Conservation (phyloP, 2,888 invertebrate genomes). For the Sarcophaga rosellei region DNA sequence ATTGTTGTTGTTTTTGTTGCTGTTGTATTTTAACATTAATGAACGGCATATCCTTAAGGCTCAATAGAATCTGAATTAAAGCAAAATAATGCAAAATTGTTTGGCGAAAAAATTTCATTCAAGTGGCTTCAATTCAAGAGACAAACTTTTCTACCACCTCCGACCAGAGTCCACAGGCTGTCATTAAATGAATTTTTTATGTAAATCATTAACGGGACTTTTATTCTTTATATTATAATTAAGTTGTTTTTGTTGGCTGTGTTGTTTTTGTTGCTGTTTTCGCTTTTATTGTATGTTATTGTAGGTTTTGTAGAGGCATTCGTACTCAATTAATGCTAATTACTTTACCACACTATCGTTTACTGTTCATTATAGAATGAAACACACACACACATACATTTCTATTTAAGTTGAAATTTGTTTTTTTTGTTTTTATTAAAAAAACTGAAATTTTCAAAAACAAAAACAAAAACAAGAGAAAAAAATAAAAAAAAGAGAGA, state of each 20-base stretch:
- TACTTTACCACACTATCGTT: conserved; percentile 60
- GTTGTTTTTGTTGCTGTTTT: neutral
- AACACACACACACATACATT: neutral
- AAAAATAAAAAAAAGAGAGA: neutral
- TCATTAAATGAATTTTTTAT: conserved; percentile 20
- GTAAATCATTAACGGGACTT: neutral
- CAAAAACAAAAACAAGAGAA: neutral
- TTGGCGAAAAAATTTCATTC: conserved; percentile 11
- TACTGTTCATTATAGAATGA: conserved; percentile 17
- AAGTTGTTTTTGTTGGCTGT: neutral
- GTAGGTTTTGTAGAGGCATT: conserved; percentile 12
- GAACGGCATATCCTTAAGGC: conserved; percentile 21
- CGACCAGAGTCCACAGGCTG: neutral
- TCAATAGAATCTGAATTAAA: neutral
- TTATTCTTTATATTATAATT: neutral
- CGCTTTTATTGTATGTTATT: neutral
- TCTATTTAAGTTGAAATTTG: no score
- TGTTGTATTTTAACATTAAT: neutral
- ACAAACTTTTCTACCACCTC: neutral
- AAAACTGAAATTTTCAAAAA: neutral
- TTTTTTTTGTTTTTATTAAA: neutral
- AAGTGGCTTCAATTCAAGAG: conserved; percentile 40
- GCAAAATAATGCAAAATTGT: neutral
- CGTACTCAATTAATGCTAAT: conserved; percentile 55
- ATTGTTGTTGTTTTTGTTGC: neutral